phyloP scores from a whole-genome alignment of 2,797 vertebrate species.

The Poeciliopsis gracilis region DNA sequence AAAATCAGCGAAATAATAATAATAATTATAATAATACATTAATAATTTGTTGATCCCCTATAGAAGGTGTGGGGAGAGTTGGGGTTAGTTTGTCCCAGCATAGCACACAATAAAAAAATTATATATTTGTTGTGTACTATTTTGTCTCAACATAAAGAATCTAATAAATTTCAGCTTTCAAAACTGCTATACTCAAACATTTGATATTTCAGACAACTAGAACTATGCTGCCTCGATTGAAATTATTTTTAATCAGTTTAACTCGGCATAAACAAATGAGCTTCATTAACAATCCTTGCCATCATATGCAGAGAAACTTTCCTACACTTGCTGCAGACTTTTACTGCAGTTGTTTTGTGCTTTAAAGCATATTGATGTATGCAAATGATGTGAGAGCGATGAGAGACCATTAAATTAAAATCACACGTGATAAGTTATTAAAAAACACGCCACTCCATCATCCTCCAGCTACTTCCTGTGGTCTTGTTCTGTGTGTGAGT shows the following conservation, averaged over 20 bases:
- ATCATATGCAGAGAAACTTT: not conserved
- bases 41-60: too few species aligned
- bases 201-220: not conserved
- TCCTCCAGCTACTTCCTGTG: too few species aligned
- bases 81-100: too few species aligned
- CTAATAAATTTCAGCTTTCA: not conserved
- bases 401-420: not conserved
- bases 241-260: not conserved
- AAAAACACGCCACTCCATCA: too few species aligned
- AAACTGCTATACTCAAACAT: not conserved
- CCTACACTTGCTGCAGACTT: not conserved
- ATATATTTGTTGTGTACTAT: not conserved
- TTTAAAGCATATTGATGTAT: not conserved
- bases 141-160: not conserved
- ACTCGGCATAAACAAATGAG: not conserved
- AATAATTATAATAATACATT: too few species aligned
- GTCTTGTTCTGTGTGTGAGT: too few species aligned
- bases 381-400: too few species aligned
- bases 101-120: too few species aligned
- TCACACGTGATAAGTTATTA: too few species aligned
- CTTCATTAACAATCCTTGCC: not conserved
- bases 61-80: not conserved
- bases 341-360: not conserved
- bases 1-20: not conserved
- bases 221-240: not conserved